Percentiles rank a stretch among this genome's conserved stretches.
Evolutionary conservation across 2,797 vertebrate genomes (phyloP).

Genomic region (Leuciscus waleckii): DNA sequence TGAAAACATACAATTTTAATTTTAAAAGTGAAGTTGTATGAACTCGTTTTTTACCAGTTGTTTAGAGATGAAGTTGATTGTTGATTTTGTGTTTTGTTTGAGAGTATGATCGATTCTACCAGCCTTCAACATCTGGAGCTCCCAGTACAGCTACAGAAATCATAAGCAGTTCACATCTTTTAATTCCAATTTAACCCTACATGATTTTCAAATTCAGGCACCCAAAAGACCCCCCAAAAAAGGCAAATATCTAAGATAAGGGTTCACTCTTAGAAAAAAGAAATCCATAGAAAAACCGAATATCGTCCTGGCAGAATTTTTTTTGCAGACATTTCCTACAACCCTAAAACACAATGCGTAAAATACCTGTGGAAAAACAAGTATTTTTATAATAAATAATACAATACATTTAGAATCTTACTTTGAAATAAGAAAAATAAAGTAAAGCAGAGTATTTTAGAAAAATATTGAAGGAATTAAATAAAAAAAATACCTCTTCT

Average conservation of each 20-base stretch:
- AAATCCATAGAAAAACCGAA: background rate
- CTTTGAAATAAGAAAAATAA: background rate
- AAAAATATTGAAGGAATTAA: background rate
- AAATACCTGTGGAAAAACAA: too few relatives aligned
- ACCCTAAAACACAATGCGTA: too few relatives aligned
- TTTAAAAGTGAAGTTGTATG: background rate
- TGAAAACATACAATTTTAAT: background rate
- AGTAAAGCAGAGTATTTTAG: background rate
- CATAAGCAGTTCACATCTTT: background rate
- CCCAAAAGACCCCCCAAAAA: background rate
- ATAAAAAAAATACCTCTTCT: constrained; percentile 67
- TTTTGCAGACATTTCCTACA: too few relatives aligned
- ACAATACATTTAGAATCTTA: too few relatives aligned
- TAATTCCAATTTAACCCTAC: background rate
- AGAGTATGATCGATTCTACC: constrained; percentile 1
- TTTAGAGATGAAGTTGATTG: background rate
- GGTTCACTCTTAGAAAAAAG: too few relatives aligned
- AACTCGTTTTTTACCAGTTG: background rate
- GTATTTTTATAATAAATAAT: too few relatives aligned
- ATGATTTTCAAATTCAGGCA: background rate
- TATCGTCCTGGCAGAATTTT: background rate
- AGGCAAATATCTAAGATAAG: too few relatives aligned
- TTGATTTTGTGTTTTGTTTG: constrained; percentile 13
- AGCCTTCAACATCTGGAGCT: constrained; percentile 73
- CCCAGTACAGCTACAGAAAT: constrained; percentile 75